Percentiles rank a stretch among this genome's conserved stretches.
These are phyloP conservation scores for Pelosia muscerda DNA, from an alignment of 2,888 invertebrate genomes.

Conservation along the genomic window DNA sequence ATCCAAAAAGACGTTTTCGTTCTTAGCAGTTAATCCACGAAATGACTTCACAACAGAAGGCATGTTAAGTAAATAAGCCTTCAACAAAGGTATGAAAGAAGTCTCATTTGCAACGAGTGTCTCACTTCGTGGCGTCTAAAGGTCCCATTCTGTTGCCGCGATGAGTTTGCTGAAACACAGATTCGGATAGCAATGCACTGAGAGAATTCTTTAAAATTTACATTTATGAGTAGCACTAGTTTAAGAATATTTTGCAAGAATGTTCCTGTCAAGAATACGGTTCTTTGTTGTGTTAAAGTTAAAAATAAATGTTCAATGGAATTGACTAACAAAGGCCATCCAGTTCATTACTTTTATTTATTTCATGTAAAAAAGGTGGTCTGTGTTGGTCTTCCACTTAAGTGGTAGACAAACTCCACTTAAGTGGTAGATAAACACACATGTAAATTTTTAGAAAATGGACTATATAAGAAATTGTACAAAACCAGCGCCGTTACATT, in stretches of 20 bases:
- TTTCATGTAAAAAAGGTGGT: no score
- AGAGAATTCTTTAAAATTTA: conserved; percentile 42
- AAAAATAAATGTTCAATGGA: no score
- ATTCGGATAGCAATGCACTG: conserved; percentile 52
- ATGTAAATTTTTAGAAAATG: no score
- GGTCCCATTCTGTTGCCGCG: conserved; percentile 68
- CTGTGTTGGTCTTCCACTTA: no score
- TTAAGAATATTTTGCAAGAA: not conserved
- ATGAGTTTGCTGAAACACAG: conserved; percentile 66
- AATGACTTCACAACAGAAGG: conserved; percentile 45
- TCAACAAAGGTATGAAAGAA: conserved; percentile 68
- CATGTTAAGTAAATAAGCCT: conserved; percentile 65
- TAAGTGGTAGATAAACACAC: no score
- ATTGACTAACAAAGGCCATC: no score
- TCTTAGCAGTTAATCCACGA: conserved; percentile 44
- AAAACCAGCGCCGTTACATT: no score
- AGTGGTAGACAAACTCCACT: no score
- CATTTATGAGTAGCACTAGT: conserved; percentile 34
- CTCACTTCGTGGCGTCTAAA: conserved; percentile 62
- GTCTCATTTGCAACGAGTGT: conserved; percentile 74
- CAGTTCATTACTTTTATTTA: no score
- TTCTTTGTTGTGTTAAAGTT: no score
- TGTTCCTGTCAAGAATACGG: not conserved
- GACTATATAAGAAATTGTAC: no score
- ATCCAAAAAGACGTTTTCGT: conserved; percentile 9